These are phyloP conservation scores for Orgyia antiqua DNA, from an alignment of 2,888 invertebrate species.

Conservation along the genomic window DNA sequence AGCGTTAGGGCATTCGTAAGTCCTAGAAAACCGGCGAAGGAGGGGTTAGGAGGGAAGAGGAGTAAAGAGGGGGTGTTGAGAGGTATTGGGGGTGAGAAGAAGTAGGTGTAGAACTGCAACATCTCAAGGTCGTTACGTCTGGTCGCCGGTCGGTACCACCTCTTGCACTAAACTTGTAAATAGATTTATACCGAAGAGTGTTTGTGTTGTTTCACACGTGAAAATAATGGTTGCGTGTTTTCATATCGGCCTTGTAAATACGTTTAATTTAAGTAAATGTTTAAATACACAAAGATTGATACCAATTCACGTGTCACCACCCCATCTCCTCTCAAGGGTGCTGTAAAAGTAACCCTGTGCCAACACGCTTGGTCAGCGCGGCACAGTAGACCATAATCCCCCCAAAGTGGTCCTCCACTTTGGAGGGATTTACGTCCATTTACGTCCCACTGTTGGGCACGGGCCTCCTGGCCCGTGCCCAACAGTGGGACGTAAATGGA, in stretches of 20 bases:
- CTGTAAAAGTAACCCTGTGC: too few species aligned
- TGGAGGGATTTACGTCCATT: too few species aligned
- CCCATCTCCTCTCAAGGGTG: too few species aligned
- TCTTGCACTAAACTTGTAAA: constrained; percentile 12
- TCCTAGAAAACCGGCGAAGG: constrained; percentile 23
- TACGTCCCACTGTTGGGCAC: too few species aligned
- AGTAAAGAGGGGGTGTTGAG: constrained; percentile 5
- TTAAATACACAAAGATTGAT: too few species aligned
- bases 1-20: constrained; percentile 22
- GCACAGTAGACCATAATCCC: too few species aligned
- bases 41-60: constrained; percentile 6
- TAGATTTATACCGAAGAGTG: constrained; percentile 21
- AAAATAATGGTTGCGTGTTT: constrained; percentile 24
- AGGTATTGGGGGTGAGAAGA: constrained; percentile 10
- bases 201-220: constrained; percentile 22
- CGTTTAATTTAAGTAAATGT: too few species aligned
- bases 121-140: constrained; percentile 58
- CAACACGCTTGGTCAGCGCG: too few species aligned
- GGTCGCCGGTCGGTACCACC: constrained; percentile 27
- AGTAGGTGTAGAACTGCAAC: constrained; percentile 44
- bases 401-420: too few species aligned
- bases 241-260: constrained; percentile 15
- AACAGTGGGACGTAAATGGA: too few species aligned
- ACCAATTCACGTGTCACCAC: too few species aligned
- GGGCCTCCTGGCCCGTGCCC: too few species aligned